These are phyloP conservation scores for Caloenas nicobarica DNA, from an alignment of 2,113 vertebrate genomes.

Conservation along the genomic window DNA sequence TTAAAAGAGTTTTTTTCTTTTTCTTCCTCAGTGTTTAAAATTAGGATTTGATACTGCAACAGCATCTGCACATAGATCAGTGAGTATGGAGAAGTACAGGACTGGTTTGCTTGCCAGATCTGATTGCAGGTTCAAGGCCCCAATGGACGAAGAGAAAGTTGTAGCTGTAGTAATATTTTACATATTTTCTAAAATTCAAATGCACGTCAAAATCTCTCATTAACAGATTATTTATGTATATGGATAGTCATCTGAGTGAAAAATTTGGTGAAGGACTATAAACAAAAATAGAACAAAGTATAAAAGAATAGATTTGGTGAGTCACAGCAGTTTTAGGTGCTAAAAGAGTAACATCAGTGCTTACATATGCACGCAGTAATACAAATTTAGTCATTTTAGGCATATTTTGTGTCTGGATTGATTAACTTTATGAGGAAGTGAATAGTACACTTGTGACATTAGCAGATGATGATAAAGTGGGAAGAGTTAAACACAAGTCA, in stretches of 20 bases:
- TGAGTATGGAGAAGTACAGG: conserved; percentile 1
- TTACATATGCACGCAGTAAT: neutral
- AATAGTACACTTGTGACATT: neutral
- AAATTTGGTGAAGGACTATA: neutral
- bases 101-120: conserved; percentile 3
- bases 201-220: neutral
- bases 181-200: neutral
- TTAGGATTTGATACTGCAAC: conserved; percentile 25
- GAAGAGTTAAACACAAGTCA: neutral
- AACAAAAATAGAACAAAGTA: neutral
- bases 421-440: neutral
- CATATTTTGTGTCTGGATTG: neutral
- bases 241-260: neutral
- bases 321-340: conserved; percentile 31
- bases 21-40: conserved; percentile 34
- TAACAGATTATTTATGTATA: neutral
- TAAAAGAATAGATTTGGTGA: neutral
- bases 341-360: conserved; percentile 2
- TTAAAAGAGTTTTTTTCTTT: neutral
- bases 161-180: neutral
- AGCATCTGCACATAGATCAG: conserved; percentile 27
- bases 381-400: neutral
- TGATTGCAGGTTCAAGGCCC: conserved; percentile 17
- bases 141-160: neutral
- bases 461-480: neutral